Conservation (phyloP, 1,140 invertebrate genomes). For the Vanessa atalanta region DNA sequence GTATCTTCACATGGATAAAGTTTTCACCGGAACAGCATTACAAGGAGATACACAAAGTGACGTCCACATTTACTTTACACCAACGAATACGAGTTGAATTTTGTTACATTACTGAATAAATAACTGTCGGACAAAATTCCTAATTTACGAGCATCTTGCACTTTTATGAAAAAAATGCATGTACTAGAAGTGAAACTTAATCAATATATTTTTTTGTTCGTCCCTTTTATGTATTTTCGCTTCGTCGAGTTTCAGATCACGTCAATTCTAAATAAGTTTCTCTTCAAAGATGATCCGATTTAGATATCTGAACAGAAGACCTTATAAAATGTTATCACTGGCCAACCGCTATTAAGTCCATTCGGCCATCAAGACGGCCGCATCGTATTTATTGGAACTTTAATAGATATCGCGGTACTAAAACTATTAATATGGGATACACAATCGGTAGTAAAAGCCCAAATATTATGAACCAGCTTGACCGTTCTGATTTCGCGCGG, state of each 20-base stretch:
- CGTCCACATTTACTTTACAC: background rate
- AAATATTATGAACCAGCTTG: background rate
- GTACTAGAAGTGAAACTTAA: too few relatives aligned
- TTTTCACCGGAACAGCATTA: background rate
- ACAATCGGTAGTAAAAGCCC: background rate
- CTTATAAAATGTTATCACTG: conserved; percentile 42
- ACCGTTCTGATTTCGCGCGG: background rate
- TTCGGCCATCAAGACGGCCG: background rate
- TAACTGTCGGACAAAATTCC: background rate
- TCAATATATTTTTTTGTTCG: too few relatives aligned
- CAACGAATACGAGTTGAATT: background rate
- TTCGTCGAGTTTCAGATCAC: too few relatives aligned
- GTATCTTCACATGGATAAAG: background rate
- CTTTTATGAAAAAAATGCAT: too few relatives aligned
- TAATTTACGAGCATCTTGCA: too few relatives aligned
- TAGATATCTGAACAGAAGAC: conserved; percentile 6
- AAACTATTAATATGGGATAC: conserved; percentile 25
- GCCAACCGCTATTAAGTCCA: conserved; percentile 26
- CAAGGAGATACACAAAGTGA: background rate
- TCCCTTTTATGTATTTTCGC: too few relatives aligned
- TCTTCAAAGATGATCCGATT: background rate
- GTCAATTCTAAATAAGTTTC: background rate
- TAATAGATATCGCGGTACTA: conserved; percentile 35
- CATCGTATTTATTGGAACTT: conserved; percentile 26
- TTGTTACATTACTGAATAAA: background rate